Conservation (phyloP, 2,113 vertebrate genomes). For the Pantherophis guttatus region DNA sequence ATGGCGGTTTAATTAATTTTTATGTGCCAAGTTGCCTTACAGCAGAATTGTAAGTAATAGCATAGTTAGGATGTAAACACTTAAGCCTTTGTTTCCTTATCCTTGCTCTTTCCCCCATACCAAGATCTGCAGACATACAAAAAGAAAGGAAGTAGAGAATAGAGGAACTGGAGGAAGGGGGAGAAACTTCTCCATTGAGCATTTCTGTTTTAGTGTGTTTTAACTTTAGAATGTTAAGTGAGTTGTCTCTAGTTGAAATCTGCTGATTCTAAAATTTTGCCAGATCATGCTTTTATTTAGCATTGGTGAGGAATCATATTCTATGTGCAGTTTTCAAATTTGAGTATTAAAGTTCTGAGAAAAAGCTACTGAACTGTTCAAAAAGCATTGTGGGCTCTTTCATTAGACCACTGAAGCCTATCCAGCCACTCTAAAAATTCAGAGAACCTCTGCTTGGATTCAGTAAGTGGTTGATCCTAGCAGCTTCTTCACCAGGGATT, state of each 20-base stretch:
- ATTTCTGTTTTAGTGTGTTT: not conserved
- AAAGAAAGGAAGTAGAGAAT: not conserved
- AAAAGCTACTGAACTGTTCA: not conserved
- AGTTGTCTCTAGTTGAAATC: not conserved
- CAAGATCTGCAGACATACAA: not conserved
- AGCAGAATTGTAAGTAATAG: not conserved
- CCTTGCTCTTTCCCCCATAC: not conserved
- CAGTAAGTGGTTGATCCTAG: not conserved
- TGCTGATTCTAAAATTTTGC: not conserved
- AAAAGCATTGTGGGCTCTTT: not conserved
- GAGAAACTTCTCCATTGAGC: not conserved
- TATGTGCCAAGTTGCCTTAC: not conserved
- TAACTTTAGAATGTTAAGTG: not conserved
- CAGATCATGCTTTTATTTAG: not conserved
- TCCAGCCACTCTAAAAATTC: not conserved
- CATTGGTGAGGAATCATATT: not conserved
- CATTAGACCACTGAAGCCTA: not conserved
- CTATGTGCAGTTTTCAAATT: not conserved
- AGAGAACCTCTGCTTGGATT: not conserved
- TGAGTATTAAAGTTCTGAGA: too few species aligned
- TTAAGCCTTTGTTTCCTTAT: not conserved
- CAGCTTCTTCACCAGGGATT: not conserved
- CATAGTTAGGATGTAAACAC: not conserved
- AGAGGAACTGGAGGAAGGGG: not conserved
- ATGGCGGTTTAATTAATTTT: not conserved